These are phyloP conservation scores for Drosophila atroscutellata DNA, from an alignment of 2,888 invertebrate genomes.

Conservation along the genomic window DNA sequence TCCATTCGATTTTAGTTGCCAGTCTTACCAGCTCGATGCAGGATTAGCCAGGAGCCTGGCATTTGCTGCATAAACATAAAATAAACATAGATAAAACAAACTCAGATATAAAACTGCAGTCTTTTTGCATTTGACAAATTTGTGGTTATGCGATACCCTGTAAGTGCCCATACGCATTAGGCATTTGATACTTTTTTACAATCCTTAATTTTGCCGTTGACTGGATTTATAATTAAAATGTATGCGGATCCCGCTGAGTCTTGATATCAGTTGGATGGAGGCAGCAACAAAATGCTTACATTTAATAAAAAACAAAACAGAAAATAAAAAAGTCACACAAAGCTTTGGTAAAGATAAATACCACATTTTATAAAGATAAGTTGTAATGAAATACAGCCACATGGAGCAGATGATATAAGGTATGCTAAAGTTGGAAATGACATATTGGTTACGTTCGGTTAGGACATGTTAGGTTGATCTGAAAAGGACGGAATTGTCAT, in stretches of 20 bases:
- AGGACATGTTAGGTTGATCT: neutral
- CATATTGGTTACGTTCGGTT: neutral
- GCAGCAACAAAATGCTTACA: neutral
- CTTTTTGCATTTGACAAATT: constrained; percentile 72
- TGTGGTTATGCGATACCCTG: constrained; percentile 50
- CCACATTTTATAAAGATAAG: neutral
- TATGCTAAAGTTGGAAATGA: neutral
- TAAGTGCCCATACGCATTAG: neutral
- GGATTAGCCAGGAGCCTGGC: constrained; percentile 50
- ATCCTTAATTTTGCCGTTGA: neutral
- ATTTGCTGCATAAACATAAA: constrained; percentile 56
- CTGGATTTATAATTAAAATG: neutral
- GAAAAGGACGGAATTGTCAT: neutral
- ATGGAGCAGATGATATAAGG: neutral
- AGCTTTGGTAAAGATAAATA: neutral
- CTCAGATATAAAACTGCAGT: constrained; percentile 62
- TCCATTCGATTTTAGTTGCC: neutral
- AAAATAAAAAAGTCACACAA: neutral
- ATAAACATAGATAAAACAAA: constrained; percentile 61
- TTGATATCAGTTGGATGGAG: neutral
- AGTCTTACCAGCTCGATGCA: constrained; percentile 14
- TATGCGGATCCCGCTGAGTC: neutral
- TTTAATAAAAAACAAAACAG: neutral
- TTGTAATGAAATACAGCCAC: neutral
- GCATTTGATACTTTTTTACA: neutral